Conservation (phyloP, 2,797 vertebrate species). For the Sphenodon punctatus region DNA sequence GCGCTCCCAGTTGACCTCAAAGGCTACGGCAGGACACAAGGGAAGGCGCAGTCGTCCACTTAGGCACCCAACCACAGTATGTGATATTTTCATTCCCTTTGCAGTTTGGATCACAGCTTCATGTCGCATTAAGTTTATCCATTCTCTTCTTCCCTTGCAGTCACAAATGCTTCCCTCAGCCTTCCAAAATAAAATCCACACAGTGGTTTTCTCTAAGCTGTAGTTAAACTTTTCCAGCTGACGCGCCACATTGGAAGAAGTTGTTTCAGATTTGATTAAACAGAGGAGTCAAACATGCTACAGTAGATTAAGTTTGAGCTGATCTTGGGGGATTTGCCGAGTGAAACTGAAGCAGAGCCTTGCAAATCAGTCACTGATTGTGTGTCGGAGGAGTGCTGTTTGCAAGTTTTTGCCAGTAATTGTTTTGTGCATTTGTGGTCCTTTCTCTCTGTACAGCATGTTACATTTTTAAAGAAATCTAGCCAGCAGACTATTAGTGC, state of each 20-base stretch:
- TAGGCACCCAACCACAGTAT: too few relatives aligned
- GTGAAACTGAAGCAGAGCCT: conserved; percentile 4
- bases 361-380: conserved; percentile 2
- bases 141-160: neutral
- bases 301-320: conserved; percentile 40
- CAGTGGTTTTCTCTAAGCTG: conserved; percentile 15
- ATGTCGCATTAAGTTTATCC: too few relatives aligned
- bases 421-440: conserved; percentile 31
- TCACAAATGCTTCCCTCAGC: neutral
- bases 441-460: conserved; percentile 12
- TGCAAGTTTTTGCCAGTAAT: conserved; percentile 17
- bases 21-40: too few relatives aligned
- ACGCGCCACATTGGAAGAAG: conserved; percentile 31
- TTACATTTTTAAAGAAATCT: conserved; percentile 27
- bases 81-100: too few relatives aligned
- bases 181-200: conserved; percentile 1
- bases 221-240: conserved; percentile 41
- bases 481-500: conserved; percentile 38
- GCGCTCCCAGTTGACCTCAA: too few relatives aligned
- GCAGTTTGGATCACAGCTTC: too few relatives aligned
- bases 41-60: too few relatives aligned
- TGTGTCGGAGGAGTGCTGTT: neutral
- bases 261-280: conserved; percentile 55
- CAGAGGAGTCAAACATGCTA: conserved; percentile 29
- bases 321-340: conserved; percentile 28